Conservation (phyloP, 2,888 invertebrate species). For the Volucella bombylans region DNA sequence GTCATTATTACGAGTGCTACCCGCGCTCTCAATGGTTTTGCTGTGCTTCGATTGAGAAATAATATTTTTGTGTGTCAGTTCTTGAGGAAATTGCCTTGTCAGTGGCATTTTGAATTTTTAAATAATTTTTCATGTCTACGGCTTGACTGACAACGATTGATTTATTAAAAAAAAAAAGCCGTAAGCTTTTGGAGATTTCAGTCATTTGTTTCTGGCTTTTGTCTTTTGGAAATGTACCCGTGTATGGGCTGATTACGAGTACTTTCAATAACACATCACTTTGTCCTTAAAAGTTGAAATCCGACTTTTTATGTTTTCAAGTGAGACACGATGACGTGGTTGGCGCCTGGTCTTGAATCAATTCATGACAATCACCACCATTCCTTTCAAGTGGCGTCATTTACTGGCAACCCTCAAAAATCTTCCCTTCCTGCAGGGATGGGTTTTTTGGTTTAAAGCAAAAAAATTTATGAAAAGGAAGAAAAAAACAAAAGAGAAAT, state of each 20-base stretch:
- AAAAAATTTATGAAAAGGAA: background rate
- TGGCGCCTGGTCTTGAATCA: background rate
- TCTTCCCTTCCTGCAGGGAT: background rate
- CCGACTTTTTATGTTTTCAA: background rate
- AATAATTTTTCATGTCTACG: background rate
- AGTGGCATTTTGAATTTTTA: conserved; percentile 30
- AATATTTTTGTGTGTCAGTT: background rate
- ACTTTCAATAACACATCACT: too few species aligned
- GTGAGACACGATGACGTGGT: background rate
- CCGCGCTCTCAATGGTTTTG: conserved; percentile 6
- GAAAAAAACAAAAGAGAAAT: background rate
- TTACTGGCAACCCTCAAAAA: background rate
- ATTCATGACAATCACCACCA: background rate
- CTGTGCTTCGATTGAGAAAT: conserved; percentile 6
- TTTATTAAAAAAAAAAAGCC: conserved; percentile 6
- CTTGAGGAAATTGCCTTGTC: conserved; percentile 24
- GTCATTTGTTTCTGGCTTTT: background rate
- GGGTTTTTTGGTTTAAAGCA: conserved; percentile 9
- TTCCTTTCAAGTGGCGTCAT: background rate
- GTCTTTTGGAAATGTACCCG: too few species aligned
- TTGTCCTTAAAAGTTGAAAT: conserved; percentile 18
- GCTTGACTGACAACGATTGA: background rate
- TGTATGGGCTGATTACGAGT: too few species aligned
- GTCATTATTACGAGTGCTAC: conserved; percentile 15
- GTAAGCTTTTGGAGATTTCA: background rate